Base-by-base conservation (phyloP, 2,113 vertebrate genomes). In the Rhynchopsitta pachyrhyncha region DNA sequence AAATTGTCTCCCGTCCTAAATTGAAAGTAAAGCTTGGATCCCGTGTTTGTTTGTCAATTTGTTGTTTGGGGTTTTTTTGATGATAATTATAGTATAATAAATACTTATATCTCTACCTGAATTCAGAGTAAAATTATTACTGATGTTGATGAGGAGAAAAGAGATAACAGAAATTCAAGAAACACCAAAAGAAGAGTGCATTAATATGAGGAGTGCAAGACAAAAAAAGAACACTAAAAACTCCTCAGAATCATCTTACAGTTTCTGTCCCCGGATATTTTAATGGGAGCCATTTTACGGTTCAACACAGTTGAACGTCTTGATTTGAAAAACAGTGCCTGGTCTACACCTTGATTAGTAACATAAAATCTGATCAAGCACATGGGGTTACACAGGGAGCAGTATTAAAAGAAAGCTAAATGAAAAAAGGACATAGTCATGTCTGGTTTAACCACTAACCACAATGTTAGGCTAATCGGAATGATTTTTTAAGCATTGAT, bases 61-160 rank as follows among this genome's bases (percentile, higher is more conserved):
- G 33, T 74, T 60, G 5, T 17, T 29, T 3, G 1, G 3, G 4
- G 3, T 47, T 52, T 22, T 37, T 66, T 22, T 25, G 0, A 50
- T 50, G 15, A 50, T 50, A 59, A n/a, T n/a, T n/a, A 35, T 44
- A 14, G 29, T 59, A 39, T 19, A 27, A n/a, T n/a, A 71, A 66
- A 68, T 55, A 31, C 5, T 55, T 60, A 33, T 4, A 31, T 31
- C 9, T 52, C n/a, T 73, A 25, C 17, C 67, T 49, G 35, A 82
- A 66, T 66, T 85, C 35, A 29, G 14, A 67, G 6, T 49, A 15
- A 79, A 73, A 13, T 66, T 39, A 66, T 49, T 91, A 55, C 14
- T 60, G 47, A 25, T 44, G 33, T 60, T 87, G 67, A 57, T 41
- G 63, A 87, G 27, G 46, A 75, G 39, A 66, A 10, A 16, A 62